Percentiles rank a stretch among this genome's conserved stretches.
Evolutionary conservation across 2,113 vertebrate species (phyloP).

Genomic region (Nothoprocta perdicaria): DNA sequence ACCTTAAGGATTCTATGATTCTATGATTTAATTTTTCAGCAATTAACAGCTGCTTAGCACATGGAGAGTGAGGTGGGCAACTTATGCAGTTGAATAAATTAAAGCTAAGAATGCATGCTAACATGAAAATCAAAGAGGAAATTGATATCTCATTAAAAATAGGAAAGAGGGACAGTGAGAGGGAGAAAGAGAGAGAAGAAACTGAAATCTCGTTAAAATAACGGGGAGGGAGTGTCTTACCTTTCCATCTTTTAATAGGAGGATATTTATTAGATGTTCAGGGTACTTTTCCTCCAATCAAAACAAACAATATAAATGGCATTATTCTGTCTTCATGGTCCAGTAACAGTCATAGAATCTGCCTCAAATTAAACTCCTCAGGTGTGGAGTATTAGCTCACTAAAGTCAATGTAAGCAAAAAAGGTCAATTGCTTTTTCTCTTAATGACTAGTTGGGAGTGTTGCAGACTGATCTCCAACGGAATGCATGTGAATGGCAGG

Average conservation of each 20-base stretch:
- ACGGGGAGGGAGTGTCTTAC: constrained; percentile 54
- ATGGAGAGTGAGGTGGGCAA: constrained; percentile 49
- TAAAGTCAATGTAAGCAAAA: constrained; percentile 57
- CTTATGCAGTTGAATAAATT: constrained; percentile 64
- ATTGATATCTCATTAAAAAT: constrained; percentile 82
- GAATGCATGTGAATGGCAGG: constrained; percentile 14
- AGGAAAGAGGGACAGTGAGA: constrained; percentile 52
- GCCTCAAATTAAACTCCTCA: constrained; percentile 74
- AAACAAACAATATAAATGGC: constrained; percentile 71
- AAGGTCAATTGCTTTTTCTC: constrained; percentile 64
- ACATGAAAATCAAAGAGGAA: constrained; percentile 80
- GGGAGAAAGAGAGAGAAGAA: constrained; percentile 14
- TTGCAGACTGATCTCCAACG: constrained; percentile 69
- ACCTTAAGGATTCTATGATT: no score
- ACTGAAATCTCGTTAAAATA: constrained; percentile 74
- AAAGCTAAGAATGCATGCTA: constrained; percentile 64
- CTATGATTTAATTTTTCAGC: constrained; percentile 73
- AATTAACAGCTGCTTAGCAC: constrained; percentile 78
- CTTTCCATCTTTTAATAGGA: constrained; percentile 76
- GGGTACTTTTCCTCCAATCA: constrained; percentile 68
- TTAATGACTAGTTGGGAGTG: constrained; percentile 63
- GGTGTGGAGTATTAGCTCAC: constrained; percentile 61
- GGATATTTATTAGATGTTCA: constrained; percentile 69
- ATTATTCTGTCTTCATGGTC: constrained; percentile 66
- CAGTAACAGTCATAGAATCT: constrained; percentile 55